Evolutionary conservation across 1,140 invertebrate species (phyloP).

Genomic region (Ladona fulva): DNA sequence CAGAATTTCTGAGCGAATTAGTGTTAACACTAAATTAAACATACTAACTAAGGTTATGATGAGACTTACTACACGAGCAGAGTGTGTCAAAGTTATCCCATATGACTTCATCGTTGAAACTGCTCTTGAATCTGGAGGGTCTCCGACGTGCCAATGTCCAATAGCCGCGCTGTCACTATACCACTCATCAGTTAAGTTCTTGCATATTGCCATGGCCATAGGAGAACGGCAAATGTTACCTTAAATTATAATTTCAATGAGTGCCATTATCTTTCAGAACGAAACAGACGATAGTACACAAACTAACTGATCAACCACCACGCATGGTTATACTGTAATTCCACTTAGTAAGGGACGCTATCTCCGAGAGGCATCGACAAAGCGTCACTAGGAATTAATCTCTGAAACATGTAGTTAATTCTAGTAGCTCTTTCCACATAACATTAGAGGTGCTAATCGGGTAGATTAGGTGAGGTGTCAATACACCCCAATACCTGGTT

Average conservation of each 20-base stretch:
- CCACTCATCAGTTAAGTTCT: constrained; percentile 55
- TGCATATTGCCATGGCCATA: constrained; percentile 80
- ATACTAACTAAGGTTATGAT: background rate
- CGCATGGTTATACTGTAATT: background rate
- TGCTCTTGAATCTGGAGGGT: constrained; percentile 67
- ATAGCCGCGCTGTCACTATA: constrained; percentile 81
- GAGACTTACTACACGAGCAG: constrained; percentile 56
- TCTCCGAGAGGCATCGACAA: too few species aligned
- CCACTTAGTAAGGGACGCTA: background rate
- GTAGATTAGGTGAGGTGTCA: too few species aligned
- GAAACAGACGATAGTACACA: background rate
- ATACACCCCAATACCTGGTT: background rate
- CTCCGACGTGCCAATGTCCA: constrained; percentile 74
- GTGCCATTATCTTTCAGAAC: background rate
- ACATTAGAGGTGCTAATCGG: background rate
- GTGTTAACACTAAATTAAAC: too few species aligned
- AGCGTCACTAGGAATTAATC: background rate
- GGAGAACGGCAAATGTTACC: constrained; percentile 94
- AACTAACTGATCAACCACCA: background rate
- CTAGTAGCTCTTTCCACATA: background rate
- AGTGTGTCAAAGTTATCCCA: constrained; percentile 60
- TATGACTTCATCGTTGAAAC: constrained; percentile 58
- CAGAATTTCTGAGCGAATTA: constrained; percentile 14
- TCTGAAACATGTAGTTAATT: background rate
- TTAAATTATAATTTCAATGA: constrained; percentile 25